phyloP scores from a whole-genome alignment of 2,888 invertebrate species.

The Andricus curvator region DNA sequence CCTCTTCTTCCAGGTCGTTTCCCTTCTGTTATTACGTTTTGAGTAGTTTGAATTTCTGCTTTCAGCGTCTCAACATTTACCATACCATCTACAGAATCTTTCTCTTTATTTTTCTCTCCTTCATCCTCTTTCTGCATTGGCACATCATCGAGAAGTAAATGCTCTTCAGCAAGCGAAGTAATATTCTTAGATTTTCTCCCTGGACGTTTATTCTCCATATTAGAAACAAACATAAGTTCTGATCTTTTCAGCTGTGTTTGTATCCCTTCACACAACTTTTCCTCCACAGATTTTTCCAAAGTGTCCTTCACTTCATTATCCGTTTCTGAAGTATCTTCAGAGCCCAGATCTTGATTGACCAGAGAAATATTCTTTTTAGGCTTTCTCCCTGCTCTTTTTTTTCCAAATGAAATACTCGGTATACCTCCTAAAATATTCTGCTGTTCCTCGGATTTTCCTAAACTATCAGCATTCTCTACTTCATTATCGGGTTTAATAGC shows the following conservation, averaged over 20 bases:
- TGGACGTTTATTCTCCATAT: neutral
- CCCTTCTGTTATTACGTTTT: neutral
- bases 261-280: conserved; percentile 4
- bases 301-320: neutral
- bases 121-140: neutral
- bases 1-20: neutral
- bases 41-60: neutral
- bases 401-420: conserved; percentile 42
- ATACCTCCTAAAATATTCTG: neutral
- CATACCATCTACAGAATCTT: neutral
- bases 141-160: conserved; percentile 51
- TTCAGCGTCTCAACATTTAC: neutral
- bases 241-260: neutral
- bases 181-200: conserved; percentile 51
- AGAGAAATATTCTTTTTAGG: conserved; percentile 52
- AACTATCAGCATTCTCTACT: neutral
- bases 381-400: conserved; percentile 36
- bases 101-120: neutral
- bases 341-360: neutral
- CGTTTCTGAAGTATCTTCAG: neutral
- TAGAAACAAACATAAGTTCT: neutral
- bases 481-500: neutral
- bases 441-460: neutral
- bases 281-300: neutral
- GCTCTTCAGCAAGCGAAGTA: conserved; percentile 56